phyloP scores from a whole-genome alignment of 2,888 invertebrate species.

The Xanthia icteritia region DNA sequence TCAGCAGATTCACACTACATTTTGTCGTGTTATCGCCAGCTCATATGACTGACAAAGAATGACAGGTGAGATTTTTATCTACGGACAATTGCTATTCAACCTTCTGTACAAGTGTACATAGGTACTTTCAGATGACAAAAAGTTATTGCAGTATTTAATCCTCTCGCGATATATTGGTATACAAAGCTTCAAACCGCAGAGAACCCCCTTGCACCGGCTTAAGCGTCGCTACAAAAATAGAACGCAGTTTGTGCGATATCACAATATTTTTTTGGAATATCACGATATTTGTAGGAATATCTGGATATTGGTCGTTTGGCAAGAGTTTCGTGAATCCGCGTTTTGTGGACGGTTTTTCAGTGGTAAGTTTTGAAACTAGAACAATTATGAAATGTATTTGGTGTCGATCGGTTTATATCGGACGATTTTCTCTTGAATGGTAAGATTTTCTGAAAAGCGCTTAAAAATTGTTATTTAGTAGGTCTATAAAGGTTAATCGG shows the following conservation, averaged over 20 bases:
- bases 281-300: constrained; percentile 16
- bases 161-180: constrained; percentile 6
- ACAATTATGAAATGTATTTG: background rate
- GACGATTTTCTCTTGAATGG: background rate
- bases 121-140: background rate
- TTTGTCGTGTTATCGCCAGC: background rate
- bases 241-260: constrained; percentile 6
- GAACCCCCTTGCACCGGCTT: background rate
- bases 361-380: background rate
- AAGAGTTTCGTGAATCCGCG: constrained; percentile 12
- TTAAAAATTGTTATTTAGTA: background rate
- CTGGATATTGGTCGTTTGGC: constrained; percentile 13
- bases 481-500: too few relatives aligned
- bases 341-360: background rate
- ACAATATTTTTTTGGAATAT: constrained; percentile 4
- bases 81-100: background rate
- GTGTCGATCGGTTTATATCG: background rate
- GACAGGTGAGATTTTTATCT: background rate
- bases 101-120: background rate
- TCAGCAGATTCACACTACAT: background rate
- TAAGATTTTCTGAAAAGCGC: background rate
- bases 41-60: background rate
- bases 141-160: constrained; percentile 21
- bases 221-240: constrained; percentile 9
- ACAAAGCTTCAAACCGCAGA: constrained; percentile 2